phyloP scores from a whole-genome alignment of 92 coral and sea anemone species.

The Porites evermanni region DNA sequence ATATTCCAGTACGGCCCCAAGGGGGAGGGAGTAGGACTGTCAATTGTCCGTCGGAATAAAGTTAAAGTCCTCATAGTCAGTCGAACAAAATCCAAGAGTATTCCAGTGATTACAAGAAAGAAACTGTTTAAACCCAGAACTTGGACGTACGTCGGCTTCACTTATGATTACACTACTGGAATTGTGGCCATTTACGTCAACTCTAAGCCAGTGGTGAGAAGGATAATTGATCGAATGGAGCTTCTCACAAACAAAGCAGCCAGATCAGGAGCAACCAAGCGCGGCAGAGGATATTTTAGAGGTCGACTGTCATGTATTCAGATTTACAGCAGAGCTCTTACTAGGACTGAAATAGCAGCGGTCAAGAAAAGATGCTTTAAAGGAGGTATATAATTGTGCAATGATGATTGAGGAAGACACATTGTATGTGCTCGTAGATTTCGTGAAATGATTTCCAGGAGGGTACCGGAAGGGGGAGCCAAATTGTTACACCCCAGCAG shows the following conservation, averaged over 20 bases:
- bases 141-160: slow-evolving; percentile 62
- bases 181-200: slow-evolving; percentile 62
- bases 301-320: slow-evolving; percentile 77
- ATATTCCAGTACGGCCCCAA: slow-evolving; percentile 29
- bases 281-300: slow-evolving; percentile 58
- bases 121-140: slow-evolving; percentile 35
- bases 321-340: slow-evolving; percentile 72
- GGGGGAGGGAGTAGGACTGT: slow-evolving; percentile 30
- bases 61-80: slow-evolving; percentile 27
- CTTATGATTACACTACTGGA: slow-evolving; percentile 54
- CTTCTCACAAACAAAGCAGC: slow-evolving; percentile 61
- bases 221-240: slow-evolving; percentile 55
- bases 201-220: slow-evolving; percentile 51
- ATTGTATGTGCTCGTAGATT: no score
- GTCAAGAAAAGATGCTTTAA: slow-evolving; percentile 70
- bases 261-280: slow-evolving; percentile 60
- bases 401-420: no score
- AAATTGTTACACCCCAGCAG: no score
- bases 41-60: not conserved
- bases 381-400: slow-evolving; percentile 45
- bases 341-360: slow-evolving; percentile 41
- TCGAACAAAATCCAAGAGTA: slow-evolving; percentile 14
- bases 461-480: no score
- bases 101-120: slow-evolving; percentile 26
- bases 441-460: no score